phyloP scores from a whole-genome alignment of 1,140 invertebrate species.

The Oreohelix idahoensis region DNA sequence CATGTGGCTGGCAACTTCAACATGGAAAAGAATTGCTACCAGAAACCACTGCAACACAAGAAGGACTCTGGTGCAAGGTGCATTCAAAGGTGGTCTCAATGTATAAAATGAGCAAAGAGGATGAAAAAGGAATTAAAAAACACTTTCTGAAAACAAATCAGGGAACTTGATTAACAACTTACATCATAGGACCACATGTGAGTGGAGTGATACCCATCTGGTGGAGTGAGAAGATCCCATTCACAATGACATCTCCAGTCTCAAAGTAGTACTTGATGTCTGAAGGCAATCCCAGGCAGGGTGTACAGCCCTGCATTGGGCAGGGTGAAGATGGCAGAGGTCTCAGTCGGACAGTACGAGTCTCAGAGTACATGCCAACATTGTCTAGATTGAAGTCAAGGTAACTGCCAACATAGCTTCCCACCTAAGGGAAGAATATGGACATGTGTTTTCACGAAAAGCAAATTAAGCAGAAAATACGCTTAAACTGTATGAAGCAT shows the following conservation, averaged over 20 bases:
- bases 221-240: slow-evolving; percentile 64
- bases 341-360: slow-evolving; percentile 44
- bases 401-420: slow-evolving; percentile 52
- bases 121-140: no score
- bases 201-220: slow-evolving; percentile 44
- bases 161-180: slow-evolving; percentile 4
- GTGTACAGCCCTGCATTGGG: slow-evolving; percentile 48
- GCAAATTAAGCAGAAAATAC: no score
- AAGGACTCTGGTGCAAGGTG: no score
- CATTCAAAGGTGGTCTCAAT: no score
- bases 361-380: slow-evolving; percentile 58
- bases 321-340: slow-evolving; percentile 56
- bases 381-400: slow-evolving; percentile 50
- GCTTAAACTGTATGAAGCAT: no score
- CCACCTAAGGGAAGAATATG: slow-evolving; percentile 53
- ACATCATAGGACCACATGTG: slow-evolving; percentile 55
- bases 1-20: no score
- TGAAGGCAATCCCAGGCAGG: slow-evolving; percentile 52
- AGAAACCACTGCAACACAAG: no score
- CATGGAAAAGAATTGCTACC: no score
- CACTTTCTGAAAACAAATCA: no score
- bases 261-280: slow-evolving; percentile 56
- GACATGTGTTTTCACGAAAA: background rate
- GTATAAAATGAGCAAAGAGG: no score
- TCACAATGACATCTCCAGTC: slow-evolving; percentile 63